phyloP scores from a whole-genome alignment of 2,797 vertebrate species.

The Australoheros facetus region DNA sequence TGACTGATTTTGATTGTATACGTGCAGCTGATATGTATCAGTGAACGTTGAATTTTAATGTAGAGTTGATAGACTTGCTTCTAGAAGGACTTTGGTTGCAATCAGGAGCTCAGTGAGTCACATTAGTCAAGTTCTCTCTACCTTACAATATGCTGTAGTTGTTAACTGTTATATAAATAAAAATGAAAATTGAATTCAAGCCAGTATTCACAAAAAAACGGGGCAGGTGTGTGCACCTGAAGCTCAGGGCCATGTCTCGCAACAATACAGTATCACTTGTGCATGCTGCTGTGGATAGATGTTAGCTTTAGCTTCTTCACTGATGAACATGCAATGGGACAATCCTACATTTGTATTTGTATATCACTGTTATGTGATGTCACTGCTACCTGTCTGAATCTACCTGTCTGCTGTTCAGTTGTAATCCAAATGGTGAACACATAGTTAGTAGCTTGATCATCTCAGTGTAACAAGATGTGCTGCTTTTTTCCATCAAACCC shows the following conservation, averaged over 20 bases:
- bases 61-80: neutral
- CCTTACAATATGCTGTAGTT: too few species aligned
- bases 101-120: neutral
- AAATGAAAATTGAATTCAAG: neutral
- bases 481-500: neutral
- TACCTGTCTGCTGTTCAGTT: neutral
- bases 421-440: neutral
- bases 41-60: neutral
- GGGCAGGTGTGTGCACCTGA: neutral
- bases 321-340: neutral
- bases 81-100: neutral
- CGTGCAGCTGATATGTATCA: neutral
- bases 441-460: neutral
- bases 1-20: accelerated
- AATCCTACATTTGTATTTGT: conserved; percentile 3
- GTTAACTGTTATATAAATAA: neutral
- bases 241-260: neutral
- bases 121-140: neutral
- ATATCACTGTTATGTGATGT: neutral
- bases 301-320: neutral
- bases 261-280: neutral
- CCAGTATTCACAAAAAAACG: neutral
- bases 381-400: neutral
- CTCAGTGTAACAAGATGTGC: neutral
- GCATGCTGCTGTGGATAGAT: neutral